These are phyloP conservation scores for Danaus chrysippus DNA, from an alignment of 2,888 invertebrate genomes.

Conservation along the genomic window DNA sequence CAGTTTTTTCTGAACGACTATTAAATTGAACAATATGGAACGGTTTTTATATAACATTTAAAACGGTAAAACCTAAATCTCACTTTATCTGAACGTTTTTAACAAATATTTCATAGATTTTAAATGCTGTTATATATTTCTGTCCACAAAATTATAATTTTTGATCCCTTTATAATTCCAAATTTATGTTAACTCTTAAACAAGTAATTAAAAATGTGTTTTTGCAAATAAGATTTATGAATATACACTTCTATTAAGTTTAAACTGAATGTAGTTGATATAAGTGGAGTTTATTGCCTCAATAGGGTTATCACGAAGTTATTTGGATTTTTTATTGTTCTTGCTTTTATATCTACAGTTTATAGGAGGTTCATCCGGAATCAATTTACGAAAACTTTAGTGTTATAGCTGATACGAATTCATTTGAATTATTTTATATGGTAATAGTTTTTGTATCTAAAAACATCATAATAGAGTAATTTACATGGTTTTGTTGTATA, in stretches of 20 bases:
- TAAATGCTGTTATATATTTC: too few relatives aligned
- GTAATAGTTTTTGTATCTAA: constrained; percentile 1
- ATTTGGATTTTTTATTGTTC: constrained; percentile 32
- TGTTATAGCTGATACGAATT: constrained; percentile 26
- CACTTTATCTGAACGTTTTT: too few relatives aligned
- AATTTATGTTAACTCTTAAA: too few relatives aligned
- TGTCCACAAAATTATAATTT: too few relatives aligned
- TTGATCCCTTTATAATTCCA: too few relatives aligned
- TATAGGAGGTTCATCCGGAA: constrained; percentile 31
- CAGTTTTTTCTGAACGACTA: constrained; percentile 50
- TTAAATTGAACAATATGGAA: constrained; percentile 17
- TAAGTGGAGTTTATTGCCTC: constrained; percentile 29
- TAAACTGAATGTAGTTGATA: constrained; percentile 14
- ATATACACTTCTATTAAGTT: not conserved
- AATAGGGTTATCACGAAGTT: constrained; percentile 31
- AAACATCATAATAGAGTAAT: not conserved
- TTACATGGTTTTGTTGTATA: not conserved
- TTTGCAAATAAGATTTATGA: not conserved
- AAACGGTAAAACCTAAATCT: too few relatives aligned
- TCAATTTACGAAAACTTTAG: constrained; percentile 31
- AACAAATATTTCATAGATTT: too few relatives aligned
- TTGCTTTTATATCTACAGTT: constrained; percentile 31
- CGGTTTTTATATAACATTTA: constrained; percentile 9
- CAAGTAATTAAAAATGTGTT: too few relatives aligned
- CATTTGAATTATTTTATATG: constrained; percentile 8